Conservation (phyloP, 1,140 invertebrate species). For the Ceratina australensis region DNA sequence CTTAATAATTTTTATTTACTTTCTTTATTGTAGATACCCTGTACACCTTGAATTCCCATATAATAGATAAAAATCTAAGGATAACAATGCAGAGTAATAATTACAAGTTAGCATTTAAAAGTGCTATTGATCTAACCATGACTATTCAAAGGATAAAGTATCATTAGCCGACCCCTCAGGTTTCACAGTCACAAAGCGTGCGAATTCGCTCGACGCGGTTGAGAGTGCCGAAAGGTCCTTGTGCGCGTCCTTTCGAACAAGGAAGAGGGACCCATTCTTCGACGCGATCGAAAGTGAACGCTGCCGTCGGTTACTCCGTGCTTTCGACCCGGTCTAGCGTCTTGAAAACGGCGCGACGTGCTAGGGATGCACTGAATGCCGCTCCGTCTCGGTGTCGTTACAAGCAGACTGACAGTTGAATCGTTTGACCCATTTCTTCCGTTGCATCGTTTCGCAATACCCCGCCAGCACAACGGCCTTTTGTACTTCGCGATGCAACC, state of each 20-base stretch:
- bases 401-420: conserved; percentile 57
- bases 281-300: conserved; percentile 2
- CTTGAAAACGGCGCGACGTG: conserved; percentile 20
- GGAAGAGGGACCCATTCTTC: not conserved
- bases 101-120: too few species aligned
- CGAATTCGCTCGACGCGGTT: not conserved
- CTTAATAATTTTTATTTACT: too few species aligned
- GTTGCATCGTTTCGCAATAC: conserved; percentile 55
- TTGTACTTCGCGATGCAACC: conserved; percentile 46
- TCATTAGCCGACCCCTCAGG: not conserved
- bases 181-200: not conserved
- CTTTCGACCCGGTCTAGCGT: conserved; percentile 2
- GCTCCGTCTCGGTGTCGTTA: conserved; percentile 1
- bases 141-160: too few species aligned
- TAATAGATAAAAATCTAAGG: too few species aligned
- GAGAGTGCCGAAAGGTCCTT: not conserved
- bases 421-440: conserved; percentile 61
- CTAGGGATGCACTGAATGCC: conserved; percentile 11
- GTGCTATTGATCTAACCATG: too few species aligned
- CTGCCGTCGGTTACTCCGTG: not conserved
- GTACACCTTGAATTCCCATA: too few species aligned
- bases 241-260: not conserved
- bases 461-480: conserved; percentile 53
- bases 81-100: too few species aligned
- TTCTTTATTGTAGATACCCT: too few species aligned